Evolutionary conservation across 2,888 invertebrate species (phyloP).

Genomic region (Orthosia incerta): DNA sequence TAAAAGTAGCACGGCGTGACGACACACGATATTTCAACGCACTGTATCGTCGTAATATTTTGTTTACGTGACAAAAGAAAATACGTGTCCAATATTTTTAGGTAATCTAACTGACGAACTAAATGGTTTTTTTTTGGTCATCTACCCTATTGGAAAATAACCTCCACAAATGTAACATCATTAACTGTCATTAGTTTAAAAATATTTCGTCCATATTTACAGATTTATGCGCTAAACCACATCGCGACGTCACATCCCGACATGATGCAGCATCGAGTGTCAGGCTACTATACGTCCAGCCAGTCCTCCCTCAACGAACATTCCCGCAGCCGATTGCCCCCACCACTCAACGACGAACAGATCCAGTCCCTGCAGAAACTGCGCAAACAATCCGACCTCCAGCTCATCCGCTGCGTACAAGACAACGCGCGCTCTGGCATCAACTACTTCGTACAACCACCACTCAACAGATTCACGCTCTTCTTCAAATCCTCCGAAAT

Average conservation of each 20-base stretch:
- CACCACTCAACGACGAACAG: constrained; percentile 91
- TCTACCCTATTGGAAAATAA: not conserved
- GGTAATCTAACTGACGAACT: too few relatives aligned
- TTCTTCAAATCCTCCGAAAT: constrained; percentile 95
- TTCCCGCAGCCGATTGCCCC: constrained; percentile 82
- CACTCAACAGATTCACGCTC: constrained; percentile 95
- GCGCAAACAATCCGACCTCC: constrained; percentile 96
- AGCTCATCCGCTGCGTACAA: constrained; percentile 96
- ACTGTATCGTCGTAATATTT: too few relatives aligned
- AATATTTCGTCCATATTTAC: constrained; percentile 66
- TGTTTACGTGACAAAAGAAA: too few relatives aligned
- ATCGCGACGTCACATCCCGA: constrained; percentile 92
- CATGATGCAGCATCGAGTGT: constrained; percentile 95
- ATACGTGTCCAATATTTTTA: too few relatives aligned
- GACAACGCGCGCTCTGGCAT: constrained; percentile 96
- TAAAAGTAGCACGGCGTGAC: too few relatives aligned
- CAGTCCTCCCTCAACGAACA: constrained; percentile 92
- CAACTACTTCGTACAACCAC: constrained; percentile 96
- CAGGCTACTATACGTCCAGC: constrained; percentile 97
- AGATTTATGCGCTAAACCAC: constrained; percentile 92
- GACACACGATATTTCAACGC: too few relatives aligned
- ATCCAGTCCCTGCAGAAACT: constrained; percentile 94
- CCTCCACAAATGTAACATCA: not conserved
- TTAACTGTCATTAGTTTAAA: not conserved
- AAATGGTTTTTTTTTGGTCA: too few relatives aligned